Conservation (phyloP, 1,140 invertebrate genomes). For the Ips nitidus region DNA sequence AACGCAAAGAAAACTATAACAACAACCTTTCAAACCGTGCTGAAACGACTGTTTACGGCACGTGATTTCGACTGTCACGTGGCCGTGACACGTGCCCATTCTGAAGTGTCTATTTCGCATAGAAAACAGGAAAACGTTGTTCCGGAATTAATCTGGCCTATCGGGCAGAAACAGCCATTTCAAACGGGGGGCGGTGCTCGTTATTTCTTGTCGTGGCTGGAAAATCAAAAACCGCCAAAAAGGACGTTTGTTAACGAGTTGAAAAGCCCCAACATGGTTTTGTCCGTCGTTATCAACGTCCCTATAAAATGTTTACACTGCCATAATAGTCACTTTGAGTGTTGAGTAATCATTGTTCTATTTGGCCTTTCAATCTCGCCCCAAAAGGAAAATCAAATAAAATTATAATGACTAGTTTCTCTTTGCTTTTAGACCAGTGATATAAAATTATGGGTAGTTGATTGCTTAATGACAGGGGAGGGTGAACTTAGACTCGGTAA, state of each 20-base stretch:
- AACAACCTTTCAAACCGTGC: not conserved
- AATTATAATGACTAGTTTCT: constrained; percentile 17
- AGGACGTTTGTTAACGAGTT: not conserved
- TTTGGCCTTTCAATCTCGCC: constrained; percentile 16
- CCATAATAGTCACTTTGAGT: constrained; percentile 29
- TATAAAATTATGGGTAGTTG: no score
- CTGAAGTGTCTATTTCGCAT: not conserved
- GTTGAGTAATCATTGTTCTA: constrained; percentile 26
- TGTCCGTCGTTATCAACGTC: constrained; percentile 6
- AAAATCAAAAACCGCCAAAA: constrained; percentile 3
- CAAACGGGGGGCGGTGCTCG: not conserved
- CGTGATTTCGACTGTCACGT: not conserved
- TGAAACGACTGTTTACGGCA: not conserved
- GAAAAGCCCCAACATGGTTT: not conserved
- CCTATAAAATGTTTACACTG: constrained; percentile 19
- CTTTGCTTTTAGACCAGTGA: not conserved
- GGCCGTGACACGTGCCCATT: constrained; percentile 1
- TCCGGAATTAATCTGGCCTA: constrained; percentile 1
- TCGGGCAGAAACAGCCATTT: not conserved
- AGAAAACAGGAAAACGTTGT: not conserved
- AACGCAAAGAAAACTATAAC: constrained; percentile 2
- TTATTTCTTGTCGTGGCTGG: not conserved
- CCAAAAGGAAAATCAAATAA: constrained; percentile 22
- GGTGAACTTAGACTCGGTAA: no score
- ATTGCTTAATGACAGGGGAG: no score